Evolutionary conservation across 2,113 vertebrate genomes (phyloP).

Genomic region (Turdus rufiventris): DNA sequence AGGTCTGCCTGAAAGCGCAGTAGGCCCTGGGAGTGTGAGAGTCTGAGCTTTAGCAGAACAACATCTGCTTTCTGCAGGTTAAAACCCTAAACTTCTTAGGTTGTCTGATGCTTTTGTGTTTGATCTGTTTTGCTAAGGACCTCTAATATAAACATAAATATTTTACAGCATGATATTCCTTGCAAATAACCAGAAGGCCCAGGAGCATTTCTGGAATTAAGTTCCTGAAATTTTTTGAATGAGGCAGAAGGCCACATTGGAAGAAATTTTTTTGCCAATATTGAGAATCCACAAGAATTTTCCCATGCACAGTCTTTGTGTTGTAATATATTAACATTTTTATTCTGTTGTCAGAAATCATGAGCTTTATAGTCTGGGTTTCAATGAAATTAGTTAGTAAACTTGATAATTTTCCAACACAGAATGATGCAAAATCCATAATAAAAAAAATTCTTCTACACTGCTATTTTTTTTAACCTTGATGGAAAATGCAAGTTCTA

Average conservation of each 20-base stretch:
- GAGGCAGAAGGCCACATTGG: neutral
- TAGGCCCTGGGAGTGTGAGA: neutral
- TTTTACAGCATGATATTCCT: neutral
- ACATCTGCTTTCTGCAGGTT: constrained; percentile 29
- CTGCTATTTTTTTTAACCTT: neutral
- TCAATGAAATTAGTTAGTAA: neutral
- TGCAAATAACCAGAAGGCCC: neutral
- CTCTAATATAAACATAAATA: neutral
- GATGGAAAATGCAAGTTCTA: neutral
- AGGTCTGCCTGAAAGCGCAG: neutral
- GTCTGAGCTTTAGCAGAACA: neutral
- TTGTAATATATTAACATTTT: neutral
- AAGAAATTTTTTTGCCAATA: neutral
- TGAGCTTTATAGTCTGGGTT: neutral
- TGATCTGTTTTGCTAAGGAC: constrained; percentile 21
- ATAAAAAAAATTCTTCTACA: neutral
- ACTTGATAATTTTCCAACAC: neutral
- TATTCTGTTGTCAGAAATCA: neutral
- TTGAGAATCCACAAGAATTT: neutral
- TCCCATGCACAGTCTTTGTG: neutral
- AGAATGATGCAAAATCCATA: neutral
- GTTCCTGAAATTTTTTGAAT: neutral
- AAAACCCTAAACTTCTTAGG: constrained; percentile 42
- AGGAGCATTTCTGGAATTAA: neutral
- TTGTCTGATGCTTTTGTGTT: neutral